Base-by-base conservation (phyloP, 2,797 vertebrate genomes). In the Macrochelys suwanniensis region DNA sequence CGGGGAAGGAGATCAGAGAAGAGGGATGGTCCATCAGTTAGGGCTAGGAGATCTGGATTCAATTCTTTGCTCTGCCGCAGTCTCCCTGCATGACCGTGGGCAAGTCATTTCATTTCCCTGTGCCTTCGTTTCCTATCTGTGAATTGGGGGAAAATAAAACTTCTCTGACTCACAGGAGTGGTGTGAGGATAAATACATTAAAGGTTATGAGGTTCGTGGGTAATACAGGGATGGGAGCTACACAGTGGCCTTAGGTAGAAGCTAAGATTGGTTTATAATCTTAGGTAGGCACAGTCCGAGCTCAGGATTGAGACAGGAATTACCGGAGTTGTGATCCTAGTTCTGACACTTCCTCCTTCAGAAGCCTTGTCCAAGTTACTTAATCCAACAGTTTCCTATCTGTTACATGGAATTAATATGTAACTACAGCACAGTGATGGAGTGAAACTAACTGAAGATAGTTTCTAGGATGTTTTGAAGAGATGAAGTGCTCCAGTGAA, bases 301-400 rank as follows among this genome's bases (percentile, higher is more conserved):
- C 53, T n/a, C 16, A 42, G 9, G 92, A 65, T 11, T 0, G 84
- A 0, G 1, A 54, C 79, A 57, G 50, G 23, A 47, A 2, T n/a
- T n/a, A 31, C 37, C 68, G 2, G 16, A 19, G n/a, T 68, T 37
- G 0, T 85, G 68, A 51, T 13, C 13, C 76, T 87, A 51, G 28
- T n/a, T 19, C 49, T 59, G 19, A 77, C 0, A 0, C 61, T 2
- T 0, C 57, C 8, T 78, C 33, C 68, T 74, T 3, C 51, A 49
- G 79, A 87, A 76, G 81, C 56, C 33, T 23, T 85, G 56, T 90
- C 59, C 78, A 84, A 42, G 11, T 83, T 56, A 9, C n/a, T n/a
- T 45, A 3, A 31, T 21, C 42, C 6, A 45, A 25, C 37, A 23
- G 19, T 74, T 74, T 74, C 37, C 49, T 54, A 56, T 7, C 80